Evolutionary conservation across 2,113 vertebrate species (phyloP).

Genomic region (Neomonachus schauinslandi): DNA sequence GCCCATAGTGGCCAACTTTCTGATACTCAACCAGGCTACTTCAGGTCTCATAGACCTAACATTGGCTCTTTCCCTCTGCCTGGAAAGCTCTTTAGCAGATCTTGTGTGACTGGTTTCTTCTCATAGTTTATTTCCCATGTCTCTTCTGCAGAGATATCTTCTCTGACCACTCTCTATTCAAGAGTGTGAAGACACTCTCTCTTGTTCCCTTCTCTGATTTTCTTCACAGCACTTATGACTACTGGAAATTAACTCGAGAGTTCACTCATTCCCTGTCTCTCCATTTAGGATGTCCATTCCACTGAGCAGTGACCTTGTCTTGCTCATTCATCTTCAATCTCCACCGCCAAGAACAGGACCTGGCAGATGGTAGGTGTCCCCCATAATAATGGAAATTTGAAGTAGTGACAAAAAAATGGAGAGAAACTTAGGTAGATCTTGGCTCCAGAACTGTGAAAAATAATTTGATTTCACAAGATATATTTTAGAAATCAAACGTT

Average conservation of each 20-base stretch:
- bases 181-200: neutral
- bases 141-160: neutral
- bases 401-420: neutral
- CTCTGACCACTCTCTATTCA: neutral
- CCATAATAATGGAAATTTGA: neutral
- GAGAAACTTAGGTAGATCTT: neutral
- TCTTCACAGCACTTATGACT: neutral
- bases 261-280: neutral
- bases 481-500: constrained; percentile 42
- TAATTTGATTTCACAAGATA: neutral
- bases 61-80: neutral
- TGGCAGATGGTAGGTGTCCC: neutral
- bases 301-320: neutral
- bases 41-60: neutral
- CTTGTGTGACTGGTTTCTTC: neutral
- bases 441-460: neutral
- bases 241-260: neutral
- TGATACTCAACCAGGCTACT: neutral
- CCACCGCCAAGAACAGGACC: neutral
- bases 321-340: neutral
- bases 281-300: neutral
- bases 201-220: neutral
- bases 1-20: neutral
- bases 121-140: neutral
- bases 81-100: neutral